Conservation (phyloP, 2,797 vertebrate species). For the Cryptoprocta ferox region DNA sequence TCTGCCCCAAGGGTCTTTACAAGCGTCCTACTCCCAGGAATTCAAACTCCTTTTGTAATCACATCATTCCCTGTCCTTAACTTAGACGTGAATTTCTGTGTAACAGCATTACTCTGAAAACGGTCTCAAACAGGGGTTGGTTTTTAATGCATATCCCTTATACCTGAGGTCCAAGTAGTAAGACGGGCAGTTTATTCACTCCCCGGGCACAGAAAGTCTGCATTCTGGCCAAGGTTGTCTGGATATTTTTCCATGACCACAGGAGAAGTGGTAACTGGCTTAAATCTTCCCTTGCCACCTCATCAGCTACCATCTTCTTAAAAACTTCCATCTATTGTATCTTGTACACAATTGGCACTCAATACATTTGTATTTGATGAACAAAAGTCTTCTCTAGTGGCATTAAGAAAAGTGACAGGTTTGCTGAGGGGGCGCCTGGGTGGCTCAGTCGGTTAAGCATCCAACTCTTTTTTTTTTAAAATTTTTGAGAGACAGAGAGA, state of each 20-base stretch:
- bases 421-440: no score
- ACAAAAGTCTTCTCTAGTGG: not conserved
- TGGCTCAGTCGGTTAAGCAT: no score
- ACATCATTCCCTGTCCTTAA: not conserved
- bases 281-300: not conserved
- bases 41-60: not conserved
- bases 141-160: not conserved
- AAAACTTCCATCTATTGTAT: not conserved
- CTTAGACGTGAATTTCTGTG: fast-evolving
- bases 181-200: not conserved
- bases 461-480: no score
- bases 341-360: fast-evolving
- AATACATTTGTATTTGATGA: fast-evolving
- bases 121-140: fast-evolving
- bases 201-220: not conserved
- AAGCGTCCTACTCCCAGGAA: no score
- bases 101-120: not conserved
- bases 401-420: fast-evolving
- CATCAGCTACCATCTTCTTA: not conserved
- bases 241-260: no score
- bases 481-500: no score
- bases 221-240: not conserved
- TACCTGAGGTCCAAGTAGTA: not conserved
- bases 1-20: not conserved
- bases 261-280: not conserved